Evolutionary conservation across 2,888 invertebrate genomes (phyloP).

Genomic region (Drosophila quinaria): DNA sequence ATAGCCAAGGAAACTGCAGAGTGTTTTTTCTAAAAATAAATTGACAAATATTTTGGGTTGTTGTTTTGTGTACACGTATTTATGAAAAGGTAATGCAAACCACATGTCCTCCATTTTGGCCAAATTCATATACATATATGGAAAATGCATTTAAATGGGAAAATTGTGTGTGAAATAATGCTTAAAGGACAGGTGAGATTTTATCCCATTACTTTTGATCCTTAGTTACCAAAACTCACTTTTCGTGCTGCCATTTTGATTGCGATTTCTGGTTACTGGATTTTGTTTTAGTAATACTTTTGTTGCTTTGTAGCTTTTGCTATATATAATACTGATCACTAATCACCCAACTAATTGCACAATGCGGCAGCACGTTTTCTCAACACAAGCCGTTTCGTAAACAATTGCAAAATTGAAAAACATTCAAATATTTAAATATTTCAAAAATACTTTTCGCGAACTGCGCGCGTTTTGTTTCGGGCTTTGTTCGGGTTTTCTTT

Average conservation of each 20-base stretch:
- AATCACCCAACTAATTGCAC: conserved; percentile 61
- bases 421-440: conserved; percentile 41
- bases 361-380: conserved; percentile 53
- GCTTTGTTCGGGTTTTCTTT: conserved; percentile 1
- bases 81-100: conserved; percentile 76
- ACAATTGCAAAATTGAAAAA: conserved; percentile 38
- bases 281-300: conserved; percentile 38
- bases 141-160: conserved; percentile 47
- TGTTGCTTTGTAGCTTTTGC: conserved; percentile 9
- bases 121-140: conserved; percentile 17
- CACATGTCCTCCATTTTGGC: conserved; percentile 75
- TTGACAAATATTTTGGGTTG: conserved; percentile 55
- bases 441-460: conserved; percentile 48
- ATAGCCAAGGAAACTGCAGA: conserved; percentile 42
- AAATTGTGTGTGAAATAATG: conserved; percentile 30
- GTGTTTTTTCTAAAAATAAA: conserved; percentile 67
- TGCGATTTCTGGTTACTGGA: neutral
- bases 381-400: conserved; percentile 36
- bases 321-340: conserved; percentile 63
- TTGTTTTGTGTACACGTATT: conserved; percentile 33
- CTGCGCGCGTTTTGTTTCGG: conserved; percentile 27
- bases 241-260: conserved; percentile 77
- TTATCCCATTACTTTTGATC: neutral
- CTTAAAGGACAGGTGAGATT: conserved; percentile 30
- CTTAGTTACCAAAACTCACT: conserved; percentile 66